A percentile compares a stretch with the other conserved stretches of the same genome.
Evolutionary conservation across 2,113 vertebrate genomes (phyloP).

Genomic region (Carassius gibelio): DNA sequence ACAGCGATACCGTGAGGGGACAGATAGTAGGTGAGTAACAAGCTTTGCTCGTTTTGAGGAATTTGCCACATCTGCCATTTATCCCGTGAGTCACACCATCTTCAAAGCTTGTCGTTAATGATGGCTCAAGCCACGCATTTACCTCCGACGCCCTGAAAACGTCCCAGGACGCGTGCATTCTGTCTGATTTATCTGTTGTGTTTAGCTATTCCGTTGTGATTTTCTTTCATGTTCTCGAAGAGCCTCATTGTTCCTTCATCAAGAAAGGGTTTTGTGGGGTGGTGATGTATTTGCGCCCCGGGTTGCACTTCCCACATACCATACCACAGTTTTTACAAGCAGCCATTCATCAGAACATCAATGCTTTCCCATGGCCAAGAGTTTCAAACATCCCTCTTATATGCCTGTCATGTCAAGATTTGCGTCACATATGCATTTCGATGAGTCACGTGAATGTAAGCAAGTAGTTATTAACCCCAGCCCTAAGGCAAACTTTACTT

Average conservation of each 20-base stretch:
- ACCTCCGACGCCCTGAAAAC: background rate
- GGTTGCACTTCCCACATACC: background rate
- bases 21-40: slow-evolving; percentile 93
- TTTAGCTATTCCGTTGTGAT: background rate
- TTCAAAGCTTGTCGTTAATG: slow-evolving; percentile 11
- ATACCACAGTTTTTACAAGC: background rate
- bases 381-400: background rate
- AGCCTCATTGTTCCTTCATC: background rate
- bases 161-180: background rate
- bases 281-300: background rate
- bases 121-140: slow-evolving; percentile 28
- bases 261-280: background rate
- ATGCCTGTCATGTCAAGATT: background rate
- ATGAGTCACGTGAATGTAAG: background rate
- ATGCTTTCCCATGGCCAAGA: slow-evolving; percentile 1
- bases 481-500: background rate
- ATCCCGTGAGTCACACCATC: slow-evolving; percentile 31
- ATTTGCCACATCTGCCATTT: slow-evolving; percentile 14
- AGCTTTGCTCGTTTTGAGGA: background rate
- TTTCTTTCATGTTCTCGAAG: background rate
- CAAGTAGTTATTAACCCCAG: background rate
- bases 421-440: background rate
- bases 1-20: slow-evolving; percentile 96
- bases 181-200: background rate
- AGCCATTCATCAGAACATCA: background rate